phyloP scores from a whole-genome alignment of 2,113 vertebrate species.

The Tichodroma muraria region DNA sequence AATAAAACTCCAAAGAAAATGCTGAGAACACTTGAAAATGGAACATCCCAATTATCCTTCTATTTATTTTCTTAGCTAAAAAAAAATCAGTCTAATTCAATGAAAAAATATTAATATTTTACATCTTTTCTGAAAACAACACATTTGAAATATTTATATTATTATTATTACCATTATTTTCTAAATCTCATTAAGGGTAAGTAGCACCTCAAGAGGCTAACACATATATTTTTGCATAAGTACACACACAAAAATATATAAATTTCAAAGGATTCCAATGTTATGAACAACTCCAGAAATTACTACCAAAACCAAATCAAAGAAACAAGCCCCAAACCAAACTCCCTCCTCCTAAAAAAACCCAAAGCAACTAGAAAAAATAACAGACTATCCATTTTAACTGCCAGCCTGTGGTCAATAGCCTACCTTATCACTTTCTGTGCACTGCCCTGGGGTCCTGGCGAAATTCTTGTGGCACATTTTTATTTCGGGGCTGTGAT shows the following conservation, averaged over 20 bases:
- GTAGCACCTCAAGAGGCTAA: not conserved
- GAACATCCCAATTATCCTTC: not conserved
- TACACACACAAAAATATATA: not conserved
- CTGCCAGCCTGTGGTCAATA: not conserved
- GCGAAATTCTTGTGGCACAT: not conserved
- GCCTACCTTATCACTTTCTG: not conserved
- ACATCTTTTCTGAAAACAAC: not conserved
- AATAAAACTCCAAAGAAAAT: not conserved
- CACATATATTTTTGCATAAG: not conserved
- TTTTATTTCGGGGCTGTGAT: not conserved
- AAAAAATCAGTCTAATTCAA: not conserved
- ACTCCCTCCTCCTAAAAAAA: rapidly evolving
- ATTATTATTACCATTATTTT: not conserved
- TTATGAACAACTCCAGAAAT: not conserved
- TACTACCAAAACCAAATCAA: not conserved
- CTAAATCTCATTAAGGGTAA: not conserved
- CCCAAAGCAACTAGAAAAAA: not conserved
- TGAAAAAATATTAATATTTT: not conserved
- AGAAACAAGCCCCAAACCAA: too few relatives aligned
- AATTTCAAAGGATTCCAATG: not conserved
- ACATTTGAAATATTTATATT: not conserved
- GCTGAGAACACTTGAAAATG: not conserved
- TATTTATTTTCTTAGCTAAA: not conserved
- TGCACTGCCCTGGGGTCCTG: not conserved
- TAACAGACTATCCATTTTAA: not conserved